Conservation (phyloP, 2,113 vertebrate species). For the Hippocampus barbouri region DNA sequence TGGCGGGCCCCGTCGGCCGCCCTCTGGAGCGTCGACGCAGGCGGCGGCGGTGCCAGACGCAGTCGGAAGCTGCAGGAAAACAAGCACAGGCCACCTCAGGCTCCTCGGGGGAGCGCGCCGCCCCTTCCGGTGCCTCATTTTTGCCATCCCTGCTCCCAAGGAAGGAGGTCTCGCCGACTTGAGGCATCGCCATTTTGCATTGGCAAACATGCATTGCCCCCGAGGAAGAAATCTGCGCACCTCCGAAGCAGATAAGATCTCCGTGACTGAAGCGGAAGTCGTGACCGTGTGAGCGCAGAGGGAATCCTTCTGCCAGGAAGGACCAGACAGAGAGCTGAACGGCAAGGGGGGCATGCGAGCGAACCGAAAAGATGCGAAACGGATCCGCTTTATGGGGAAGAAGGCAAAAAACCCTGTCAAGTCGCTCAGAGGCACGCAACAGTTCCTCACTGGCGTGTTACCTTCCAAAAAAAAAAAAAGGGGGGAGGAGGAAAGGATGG, state of each 20-base stretch:
- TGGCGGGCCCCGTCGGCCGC: slow-evolving; percentile 57
- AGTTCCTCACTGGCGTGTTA: slow-evolving; percentile 56
- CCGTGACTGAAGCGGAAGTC: slow-evolving; percentile 23
- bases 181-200: slow-evolving; percentile 42
- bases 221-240: slow-evolving; percentile 38
- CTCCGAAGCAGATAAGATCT: slow-evolving; percentile 35
- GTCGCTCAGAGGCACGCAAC: slow-evolving; percentile 45
- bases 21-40: slow-evolving; percentile 48
- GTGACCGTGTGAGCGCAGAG: slow-evolving; percentile 28
- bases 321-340: slow-evolving; percentile 35
- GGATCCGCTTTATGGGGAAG: slow-evolving; percentile 47
- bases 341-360: slow-evolving; percentile 47
- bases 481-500: slow-evolving; percentile 43
- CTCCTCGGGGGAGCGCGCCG: slow-evolving; percentile 43
- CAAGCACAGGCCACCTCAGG: slow-evolving; percentile 53
- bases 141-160: slow-evolving; percentile 52
- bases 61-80: slow-evolving; percentile 64
- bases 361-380: slow-evolving; percentile 50
- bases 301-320: slow-evolving; percentile 42
- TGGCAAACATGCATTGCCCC: slow-evolving; percentile 60
- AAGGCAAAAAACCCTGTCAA: slow-evolving; percentile 55
- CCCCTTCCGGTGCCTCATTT: slow-evolving; percentile 53
- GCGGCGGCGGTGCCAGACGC: slow-evolving; percentile 62
- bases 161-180: slow-evolving; percentile 34
- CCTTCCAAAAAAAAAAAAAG: slow-evolving; percentile 9